Percentiles rank a stretch among this genome's conserved stretches.
Conservation (phyloP, 2,888 invertebrate genomes). For the Rambutsinella grinnellia region DNA sequence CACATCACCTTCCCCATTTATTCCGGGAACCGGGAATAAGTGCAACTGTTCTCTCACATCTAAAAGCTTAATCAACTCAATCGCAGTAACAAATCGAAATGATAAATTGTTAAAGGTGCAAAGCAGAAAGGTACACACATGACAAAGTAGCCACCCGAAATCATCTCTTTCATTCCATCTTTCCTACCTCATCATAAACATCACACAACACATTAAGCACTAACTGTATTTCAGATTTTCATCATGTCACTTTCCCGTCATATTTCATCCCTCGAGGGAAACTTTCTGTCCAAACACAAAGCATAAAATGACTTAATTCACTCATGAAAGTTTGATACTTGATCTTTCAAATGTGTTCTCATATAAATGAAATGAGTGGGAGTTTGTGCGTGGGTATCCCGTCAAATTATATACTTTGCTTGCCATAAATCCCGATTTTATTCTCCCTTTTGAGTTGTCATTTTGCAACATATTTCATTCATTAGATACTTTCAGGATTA, state of each 20-base stretch:
- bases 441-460: not conserved
- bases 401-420: not conserved
- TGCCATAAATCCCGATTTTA: too few species aligned
- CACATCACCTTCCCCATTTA: not conserved
- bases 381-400: not conserved
- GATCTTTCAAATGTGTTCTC: slow-evolving; percentile 4
- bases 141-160: not conserved
- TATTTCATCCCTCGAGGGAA: not conserved
- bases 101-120: too few species aligned
- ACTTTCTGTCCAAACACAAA: too few species aligned
- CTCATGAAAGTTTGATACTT: not conserved
- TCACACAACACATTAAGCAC: not conserved
- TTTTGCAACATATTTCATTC: too few species aligned
- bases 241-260: not conserved
- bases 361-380: not conserved
- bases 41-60: too few species aligned
- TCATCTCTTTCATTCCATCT: not conserved
- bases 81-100: too few species aligned
- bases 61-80: too few species aligned
- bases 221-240: not conserved
- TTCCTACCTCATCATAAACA: not conserved
- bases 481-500: too few species aligned
- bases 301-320: not conserved
- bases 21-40: not conserved
- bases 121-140: not conserved